Conservation (phyloP, 1,140 invertebrate species). For the Pissodes strobi region DNA sequence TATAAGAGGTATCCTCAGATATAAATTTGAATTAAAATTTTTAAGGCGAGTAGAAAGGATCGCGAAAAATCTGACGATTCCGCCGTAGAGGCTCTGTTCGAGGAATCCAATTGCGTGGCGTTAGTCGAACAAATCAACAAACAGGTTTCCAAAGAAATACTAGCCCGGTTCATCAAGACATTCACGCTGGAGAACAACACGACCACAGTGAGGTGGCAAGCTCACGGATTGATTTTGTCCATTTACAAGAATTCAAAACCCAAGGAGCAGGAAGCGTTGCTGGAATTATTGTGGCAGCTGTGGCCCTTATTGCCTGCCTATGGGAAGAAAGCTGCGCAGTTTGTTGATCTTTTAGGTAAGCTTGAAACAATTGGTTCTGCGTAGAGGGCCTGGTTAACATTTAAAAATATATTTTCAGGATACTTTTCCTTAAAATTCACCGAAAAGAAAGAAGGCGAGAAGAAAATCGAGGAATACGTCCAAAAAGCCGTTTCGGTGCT, state of each 20-base stretch:
- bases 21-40: neutral
- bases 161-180: slow-evolving; percentile 83
- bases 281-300: slow-evolving; percentile 86
- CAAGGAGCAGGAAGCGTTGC: slow-evolving; percentile 75
- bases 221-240: slow-evolving; percentile 84
- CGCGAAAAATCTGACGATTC: slow-evolving; percentile 72
- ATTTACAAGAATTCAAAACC: slow-evolving; percentile 83
- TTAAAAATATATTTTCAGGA: slow-evolving; percentile 22
- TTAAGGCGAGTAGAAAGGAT: slow-evolving; percentile 57
- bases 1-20: no score
- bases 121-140: slow-evolving; percentile 75
- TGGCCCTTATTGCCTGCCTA: slow-evolving; percentile 91
- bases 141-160: slow-evolving; percentile 67
- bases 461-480: slow-evolving; percentile 73
- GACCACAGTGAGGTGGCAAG: slow-evolving; percentile 92
- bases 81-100: slow-evolving; percentile 68
- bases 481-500: slow-evolving; percentile 85
- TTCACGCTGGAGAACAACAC: slow-evolving; percentile 94
- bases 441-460: slow-evolving; percentile 40
- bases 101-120: slow-evolving; percentile 70
- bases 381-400: no score
- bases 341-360: slow-evolving; percentile 91
- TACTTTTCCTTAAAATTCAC: slow-evolving; percentile 52
- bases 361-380: slow-evolving; percentile 76
- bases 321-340: slow-evolving; percentile 92